A percentile compares a stretch with the other conserved stretches of the same genome.
phyloP scores from a whole-genome alignment of 2,797 vertebrate genomes.

The Brachyrhaphis roseni region DNA sequence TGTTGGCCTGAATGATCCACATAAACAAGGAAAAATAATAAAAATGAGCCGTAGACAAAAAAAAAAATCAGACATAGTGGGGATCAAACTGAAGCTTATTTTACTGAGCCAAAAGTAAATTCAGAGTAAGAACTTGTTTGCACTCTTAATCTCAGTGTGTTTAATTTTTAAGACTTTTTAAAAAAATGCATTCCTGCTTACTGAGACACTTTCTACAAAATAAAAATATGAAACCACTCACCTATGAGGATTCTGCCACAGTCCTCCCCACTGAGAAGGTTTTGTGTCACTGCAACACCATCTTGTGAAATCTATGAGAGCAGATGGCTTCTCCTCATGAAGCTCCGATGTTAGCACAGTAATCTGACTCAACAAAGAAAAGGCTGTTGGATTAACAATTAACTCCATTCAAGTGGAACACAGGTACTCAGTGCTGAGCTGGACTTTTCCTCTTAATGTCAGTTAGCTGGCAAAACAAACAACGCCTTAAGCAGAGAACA shows the following conservation, averaged over 20 bases:
- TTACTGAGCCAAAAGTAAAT: background rate
- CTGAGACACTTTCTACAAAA: constrained; percentile 2
- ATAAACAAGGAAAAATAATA: background rate
- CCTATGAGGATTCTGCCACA: constrained; percentile 10
- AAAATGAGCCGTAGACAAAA: background rate
- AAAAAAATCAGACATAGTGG: background rate
- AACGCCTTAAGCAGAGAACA: background rate
- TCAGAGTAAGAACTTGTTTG: background rate
- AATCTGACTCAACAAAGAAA: constrained; percentile 69
- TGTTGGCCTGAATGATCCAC: background rate
- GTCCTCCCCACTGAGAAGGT: constrained; percentile 10
- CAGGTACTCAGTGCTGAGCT: constrained; percentile 48
- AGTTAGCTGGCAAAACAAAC: constrained; percentile 15
- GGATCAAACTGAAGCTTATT: background rate
- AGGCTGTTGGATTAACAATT: constrained; percentile 62
- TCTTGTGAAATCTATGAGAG: constrained; percentile 61
- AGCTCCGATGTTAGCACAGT: constrained; percentile 60
- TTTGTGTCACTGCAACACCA: constrained; percentile 48
- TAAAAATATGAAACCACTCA: constrained; percentile 11
- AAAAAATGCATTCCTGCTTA: background rate
- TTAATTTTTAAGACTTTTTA: background rate
- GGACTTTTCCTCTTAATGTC: constrained; percentile 26
- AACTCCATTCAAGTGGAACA: constrained; percentile 64
- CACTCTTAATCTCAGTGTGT: background rate
- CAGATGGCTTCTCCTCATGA: constrained; percentile 74